Evolutionary conservation across 2,888 invertebrate genomes (phyloP), one percentile per base, ranked within the genome.

Genomic region (Flabesymbios commensalis): DNA sequence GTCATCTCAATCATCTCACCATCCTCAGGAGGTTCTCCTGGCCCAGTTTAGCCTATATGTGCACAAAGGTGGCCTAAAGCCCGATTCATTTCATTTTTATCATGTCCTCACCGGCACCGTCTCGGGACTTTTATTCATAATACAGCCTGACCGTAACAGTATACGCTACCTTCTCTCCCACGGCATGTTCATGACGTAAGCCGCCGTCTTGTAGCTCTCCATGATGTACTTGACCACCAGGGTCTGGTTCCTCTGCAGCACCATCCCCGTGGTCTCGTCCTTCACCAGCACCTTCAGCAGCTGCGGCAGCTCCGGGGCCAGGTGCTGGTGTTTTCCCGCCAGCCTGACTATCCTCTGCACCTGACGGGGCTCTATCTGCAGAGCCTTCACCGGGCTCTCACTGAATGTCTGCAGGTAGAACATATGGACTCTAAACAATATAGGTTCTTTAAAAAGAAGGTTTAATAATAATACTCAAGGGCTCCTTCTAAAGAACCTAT

Each of bases 171-270:
- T 78, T 61, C 31, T 31, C 41, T 81, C 78, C 24, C 74, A 58
- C 0, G 75, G 56, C 54, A 76, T 71, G 60, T 81, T 79, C 29
- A 81, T 70, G 3, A 81, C 73, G 61, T 75, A 75, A 1, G 79
- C 81, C 26, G 77, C 73, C 61, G 77, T 78, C 63, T 77, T 78
- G 71, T 79, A 80, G 64, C 80, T 78, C 67, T 81, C 80, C 79
- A 81, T 79, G 56, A 82, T 76, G 64, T 78, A 81, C 60, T 81
- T 81, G 77, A 82, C 79, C 33, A 80, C 80, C 52, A 78, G 76
- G 10, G 78, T 78, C 66, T 82, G 82, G 69, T 82, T 82, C 31
- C 81, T 58, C 67, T 82, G 81, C 59, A 81, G 64, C 1, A 81
- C 78, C 36, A 81, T 70, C 17, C 77, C 78, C 4, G 78, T 75